A percentile compares a stretch with the other conserved stretches of the same genome.
Conservation (phyloP, 1,140 invertebrate species). For the Zaprionus kolodkinae region DNA sequence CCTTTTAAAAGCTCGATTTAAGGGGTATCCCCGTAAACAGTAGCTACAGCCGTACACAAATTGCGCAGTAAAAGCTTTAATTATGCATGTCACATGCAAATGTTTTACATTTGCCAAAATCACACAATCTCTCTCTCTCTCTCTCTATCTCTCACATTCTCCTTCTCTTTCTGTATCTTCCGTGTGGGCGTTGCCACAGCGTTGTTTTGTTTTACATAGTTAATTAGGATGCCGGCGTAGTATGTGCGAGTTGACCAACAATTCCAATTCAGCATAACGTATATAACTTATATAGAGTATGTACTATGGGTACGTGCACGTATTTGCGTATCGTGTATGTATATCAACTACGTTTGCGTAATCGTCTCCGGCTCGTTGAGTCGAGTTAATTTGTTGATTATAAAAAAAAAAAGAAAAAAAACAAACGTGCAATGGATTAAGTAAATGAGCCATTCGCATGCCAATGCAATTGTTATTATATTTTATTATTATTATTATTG, state of each 20-base stretch:
- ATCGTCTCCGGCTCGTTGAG: conserved; percentile 15
- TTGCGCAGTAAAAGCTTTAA: conserved; percentile 69
- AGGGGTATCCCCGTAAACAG: conserved; percentile 40
- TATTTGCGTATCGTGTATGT: conserved; percentile 7
- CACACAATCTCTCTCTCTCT: background rate
- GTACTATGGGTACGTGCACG: background rate
- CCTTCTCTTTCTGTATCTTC: conserved; percentile 1
- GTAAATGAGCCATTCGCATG: conserved; percentile 15
- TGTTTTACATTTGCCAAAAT: conserved; percentile 68
- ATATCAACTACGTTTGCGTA: conserved; percentile 16
- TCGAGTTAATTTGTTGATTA: conserved; percentile 24
- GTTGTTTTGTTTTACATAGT: conserved; percentile 23
- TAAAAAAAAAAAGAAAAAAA: conserved; percentile 2
- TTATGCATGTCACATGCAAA: conserved; percentile 74
- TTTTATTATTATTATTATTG: background rate
- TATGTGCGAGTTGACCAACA: conserved; percentile 54
- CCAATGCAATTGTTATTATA: conserved; percentile 2
- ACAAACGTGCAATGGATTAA: conserved; percentile 39
- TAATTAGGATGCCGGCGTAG: conserved; percentile 62
- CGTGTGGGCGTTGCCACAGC: conserved; percentile 39
- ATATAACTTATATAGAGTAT: conserved; percentile 11
- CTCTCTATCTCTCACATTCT: conserved; percentile 1
- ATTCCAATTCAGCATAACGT: conserved; percentile 46
- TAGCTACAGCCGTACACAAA: conserved; percentile 49
- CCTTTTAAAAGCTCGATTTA: background rate